phyloP scores from a whole-genome alignment of 2,113 vertebrate species.

The Chlamydotis undulata region DNA sequence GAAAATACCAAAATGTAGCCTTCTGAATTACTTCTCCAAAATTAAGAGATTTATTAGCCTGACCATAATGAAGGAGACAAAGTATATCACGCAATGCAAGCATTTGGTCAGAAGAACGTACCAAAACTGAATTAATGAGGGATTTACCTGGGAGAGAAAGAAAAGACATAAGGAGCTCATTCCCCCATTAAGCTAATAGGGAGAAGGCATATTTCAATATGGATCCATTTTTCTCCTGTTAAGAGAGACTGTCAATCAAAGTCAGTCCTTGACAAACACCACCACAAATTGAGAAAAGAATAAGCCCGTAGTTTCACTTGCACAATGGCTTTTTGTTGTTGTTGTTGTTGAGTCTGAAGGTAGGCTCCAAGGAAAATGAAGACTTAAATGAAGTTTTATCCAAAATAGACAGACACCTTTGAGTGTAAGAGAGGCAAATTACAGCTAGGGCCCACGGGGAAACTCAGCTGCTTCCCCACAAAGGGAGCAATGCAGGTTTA shows the following conservation, averaged over 20 bases:
- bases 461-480: neutral
- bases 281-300: neutral
- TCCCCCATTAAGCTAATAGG: neutral
- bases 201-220: neutral
- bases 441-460: neutral
- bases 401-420: neutral
- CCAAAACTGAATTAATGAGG: neutral
- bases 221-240: neutral
- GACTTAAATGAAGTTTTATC: neutral
- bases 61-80: neutral
- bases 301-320: neutral
- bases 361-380: neutral
- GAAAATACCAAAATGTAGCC: neutral
- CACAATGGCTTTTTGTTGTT: neutral
- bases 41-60: neutral
- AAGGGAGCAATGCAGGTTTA: neutral
- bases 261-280: neutral
- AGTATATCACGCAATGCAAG: neutral
- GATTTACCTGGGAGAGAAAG: constrained; percentile 1
- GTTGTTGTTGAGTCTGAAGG: neutral
- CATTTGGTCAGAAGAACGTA: neutral
- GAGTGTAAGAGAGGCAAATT: constrained; percentile 10
- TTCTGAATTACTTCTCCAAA: neutral
- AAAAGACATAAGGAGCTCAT: neutral
- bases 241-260: neutral